Conservation (phyloP, 1,140 invertebrate genomes). For the roundworm (Caenorhabditis elegans) region DNA sequence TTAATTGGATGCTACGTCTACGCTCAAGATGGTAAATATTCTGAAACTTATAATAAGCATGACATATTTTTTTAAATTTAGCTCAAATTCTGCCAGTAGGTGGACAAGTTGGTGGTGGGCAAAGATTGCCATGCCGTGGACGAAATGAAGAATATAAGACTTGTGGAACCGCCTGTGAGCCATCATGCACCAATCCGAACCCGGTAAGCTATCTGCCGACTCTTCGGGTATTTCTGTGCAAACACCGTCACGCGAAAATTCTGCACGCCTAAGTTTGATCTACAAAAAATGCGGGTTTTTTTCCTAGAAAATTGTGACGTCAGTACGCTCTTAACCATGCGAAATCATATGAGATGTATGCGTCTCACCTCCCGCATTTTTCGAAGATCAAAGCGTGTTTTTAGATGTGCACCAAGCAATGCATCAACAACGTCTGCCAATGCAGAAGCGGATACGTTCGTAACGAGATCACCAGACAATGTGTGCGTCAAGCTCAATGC, state of each 20-base stretch:
- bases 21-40: not conserved
- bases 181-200: not conserved
- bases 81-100: not conserved
- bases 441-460: not conserved
- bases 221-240: too few relatives aligned
- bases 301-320: too few relatives aligned
- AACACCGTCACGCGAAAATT: too few relatives aligned
- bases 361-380: too few relatives aligned
- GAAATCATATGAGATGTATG: too few relatives aligned
- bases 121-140: not conserved
- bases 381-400: too few relatives aligned
- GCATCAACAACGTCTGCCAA: not conserved
- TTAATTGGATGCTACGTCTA: not conserved
- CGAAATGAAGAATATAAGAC: not conserved
- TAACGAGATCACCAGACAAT: not conserved
- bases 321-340: too few relatives aligned
- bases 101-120: too few relatives aligned
- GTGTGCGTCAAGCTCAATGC: not conserved
- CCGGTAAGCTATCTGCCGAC: too few relatives aligned
- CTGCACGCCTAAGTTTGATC: too few relatives aligned
- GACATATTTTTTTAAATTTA: not conserved
- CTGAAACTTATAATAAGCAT: not conserved
- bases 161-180: not conserved
- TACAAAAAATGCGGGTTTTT: too few relatives aligned
- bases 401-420: not conserved